Evolutionary conservation across 2,797 vertebrate species (phyloP).

Genomic region (Aplochiton taeniatus): DNA sequence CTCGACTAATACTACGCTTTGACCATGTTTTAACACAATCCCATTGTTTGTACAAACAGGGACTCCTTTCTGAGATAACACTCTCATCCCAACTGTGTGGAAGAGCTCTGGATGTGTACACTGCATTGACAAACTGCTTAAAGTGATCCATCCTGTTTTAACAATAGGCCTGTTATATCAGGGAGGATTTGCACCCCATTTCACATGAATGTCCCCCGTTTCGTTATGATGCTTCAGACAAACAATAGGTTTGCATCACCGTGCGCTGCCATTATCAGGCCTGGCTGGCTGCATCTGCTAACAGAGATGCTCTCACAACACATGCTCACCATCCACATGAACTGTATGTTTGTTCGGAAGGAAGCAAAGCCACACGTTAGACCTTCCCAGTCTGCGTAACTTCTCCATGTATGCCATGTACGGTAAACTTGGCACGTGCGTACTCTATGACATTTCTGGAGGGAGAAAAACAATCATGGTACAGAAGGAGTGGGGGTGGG

Average conservation of each 20-base stretch:
- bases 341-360: constrained; percentile 18
- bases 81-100: not conserved
- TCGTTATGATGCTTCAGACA: no score
- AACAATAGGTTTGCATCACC: no score
- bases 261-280: no score
- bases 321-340: not conserved
- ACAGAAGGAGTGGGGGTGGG: constrained; percentile 83
- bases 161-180: no score
- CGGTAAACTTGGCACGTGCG: constrained; percentile 61
- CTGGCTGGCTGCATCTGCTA: no score
- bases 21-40: constrained; percentile 69
- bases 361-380: constrained; percentile 53
- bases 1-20: constrained; percentile 69
- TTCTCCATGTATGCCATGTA: constrained; percentile 60
- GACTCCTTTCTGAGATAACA: not conserved
- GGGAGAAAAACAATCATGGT: constrained; percentile 72
- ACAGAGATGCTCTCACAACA: no score
- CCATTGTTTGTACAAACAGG: constrained; percentile 63
- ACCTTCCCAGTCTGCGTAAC: constrained; percentile 70
- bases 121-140: not conserved
- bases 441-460: constrained; percentile 74
- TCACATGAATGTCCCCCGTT: no score
- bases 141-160: not conserved
- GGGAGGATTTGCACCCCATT: not conserved
- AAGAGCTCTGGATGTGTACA: not conserved